phyloP scores from a whole-genome alignment of 2,888 invertebrate species.

The Mesoligia furuncula region DNA sequence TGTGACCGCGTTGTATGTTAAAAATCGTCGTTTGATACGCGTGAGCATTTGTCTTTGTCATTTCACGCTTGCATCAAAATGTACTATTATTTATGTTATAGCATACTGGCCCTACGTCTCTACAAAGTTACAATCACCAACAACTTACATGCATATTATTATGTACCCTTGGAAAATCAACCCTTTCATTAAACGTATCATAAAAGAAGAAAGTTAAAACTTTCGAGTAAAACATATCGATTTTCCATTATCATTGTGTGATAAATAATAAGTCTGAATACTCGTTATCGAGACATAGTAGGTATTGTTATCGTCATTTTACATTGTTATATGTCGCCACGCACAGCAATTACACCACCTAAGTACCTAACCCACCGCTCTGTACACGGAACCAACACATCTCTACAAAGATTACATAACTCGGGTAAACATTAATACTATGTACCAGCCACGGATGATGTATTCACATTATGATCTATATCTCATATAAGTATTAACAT shows the following conservation, averaged over 20 bases:
- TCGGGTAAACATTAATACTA: constrained; percentile 65
- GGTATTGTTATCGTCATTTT: constrained; percentile 38
- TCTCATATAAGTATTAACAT: constrained; percentile 30
- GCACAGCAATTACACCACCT: constrained; percentile 49
- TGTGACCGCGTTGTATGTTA: no score
- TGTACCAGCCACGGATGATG: constrained; percentile 63
- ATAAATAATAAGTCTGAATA: constrained; percentile 24
- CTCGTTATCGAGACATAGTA: constrained; percentile 1
- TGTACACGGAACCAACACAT: constrained; percentile 66
- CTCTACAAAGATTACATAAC: constrained; percentile 70
- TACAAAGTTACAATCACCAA: neutral
- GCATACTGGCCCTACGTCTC: neutral
- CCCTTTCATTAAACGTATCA: neutral
- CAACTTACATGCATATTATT: neutral
- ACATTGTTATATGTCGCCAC: constrained; percentile 52
- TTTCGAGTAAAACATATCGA: neutral
- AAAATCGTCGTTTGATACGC: neutral
- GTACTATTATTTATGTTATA: neutral
- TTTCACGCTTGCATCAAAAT: neutral
- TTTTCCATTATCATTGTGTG: constrained; percentile 18
- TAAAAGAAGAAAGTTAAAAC: neutral
- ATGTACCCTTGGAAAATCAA: neutral
- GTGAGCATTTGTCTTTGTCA: no score
- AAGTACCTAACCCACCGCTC: constrained; percentile 39
- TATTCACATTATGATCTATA: constrained; percentile 43